A percentile compares a stretch with the other conserved stretches of the same genome.
These are phyloP conservation scores for Spea multiplicata DNA, from an alignment of 2,113 vertebrate species.

Conservation along the genomic window DNA sequence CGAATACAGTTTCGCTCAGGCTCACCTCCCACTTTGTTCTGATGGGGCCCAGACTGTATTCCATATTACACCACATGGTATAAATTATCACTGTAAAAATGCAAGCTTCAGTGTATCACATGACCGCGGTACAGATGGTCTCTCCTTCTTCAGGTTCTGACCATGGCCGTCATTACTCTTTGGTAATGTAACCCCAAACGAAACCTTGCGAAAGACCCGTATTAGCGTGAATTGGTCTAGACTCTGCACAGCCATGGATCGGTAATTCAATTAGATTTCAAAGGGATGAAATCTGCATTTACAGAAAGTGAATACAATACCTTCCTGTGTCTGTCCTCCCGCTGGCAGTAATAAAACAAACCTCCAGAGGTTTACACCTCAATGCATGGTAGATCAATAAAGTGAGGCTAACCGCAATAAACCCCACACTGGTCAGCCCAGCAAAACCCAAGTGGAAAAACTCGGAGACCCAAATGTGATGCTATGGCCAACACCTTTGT, in stretches of 20 bases:
- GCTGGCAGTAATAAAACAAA: constrained; percentile 58
- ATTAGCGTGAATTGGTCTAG: constrained; percentile 59
- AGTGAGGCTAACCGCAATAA: constrained; percentile 52
- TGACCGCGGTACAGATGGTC: constrained; percentile 27
- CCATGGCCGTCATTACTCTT: constrained; percentile 42
- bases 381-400: constrained; percentile 61
- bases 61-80: constrained; percentile 28
- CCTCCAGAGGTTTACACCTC: constrained; percentile 59
- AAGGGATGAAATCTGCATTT: constrained; percentile 61
- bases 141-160: constrained; percentile 30
- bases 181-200: constrained; percentile 39
- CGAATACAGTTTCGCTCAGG: constrained; percentile 23
- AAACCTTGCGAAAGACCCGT: constrained; percentile 48
- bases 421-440: constrained; percentile 51
- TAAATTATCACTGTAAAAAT: constrained; percentile 28
- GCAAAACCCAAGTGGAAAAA: constrained; percentile 52
- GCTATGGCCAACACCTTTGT: too few species aligned
- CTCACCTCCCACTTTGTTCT: constrained; percentile 33
- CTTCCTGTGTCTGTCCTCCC: constrained; percentile 59
- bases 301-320: constrained; percentile 59
- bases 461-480: neutral
- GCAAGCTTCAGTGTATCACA: constrained; percentile 16
- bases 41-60: constrained; percentile 28
- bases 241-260: constrained; percentile 62
- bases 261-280: constrained; percentile 69